Base-by-base conservation (phyloP, 2,113 vertebrate genomes). In the Gobiocypris rarus region DNA sequence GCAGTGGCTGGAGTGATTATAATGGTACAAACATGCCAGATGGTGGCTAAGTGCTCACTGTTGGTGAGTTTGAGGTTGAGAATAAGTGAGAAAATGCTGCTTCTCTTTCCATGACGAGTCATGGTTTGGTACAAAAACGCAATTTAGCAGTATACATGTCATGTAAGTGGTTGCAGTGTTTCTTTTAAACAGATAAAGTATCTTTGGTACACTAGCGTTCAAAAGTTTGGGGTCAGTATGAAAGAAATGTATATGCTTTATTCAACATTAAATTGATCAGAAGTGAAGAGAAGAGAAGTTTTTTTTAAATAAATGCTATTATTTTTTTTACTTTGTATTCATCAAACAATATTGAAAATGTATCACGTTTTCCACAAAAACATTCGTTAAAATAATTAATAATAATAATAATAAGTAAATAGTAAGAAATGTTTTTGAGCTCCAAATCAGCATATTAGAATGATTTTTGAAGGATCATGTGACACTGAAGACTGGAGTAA, bases 71-170 rank as follows among this genome's bases (percentile, higher is more conserved):
- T 45, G 15, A 22, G 34, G 15, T 34, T 34, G 45, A 24, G 24
- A 7, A 82, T 45, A 10, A 56, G 78, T 54, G 19, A 69, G 50
- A 34, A 52, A 9, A 69, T 69, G 28, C 17, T 54, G 63, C 26
- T 69, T 54, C 34, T 14, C 45, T 81, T 45, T 61, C 70, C 84
- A 75, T n/a, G 24, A 61, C 8, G 34, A 83, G 15, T 65, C 77
- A 69, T 43, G 34, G 50, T 58, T 7, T 31, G 38, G 28, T 71
- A 77, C 54, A 65, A 71, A 67, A 38, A 59, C 2, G 41, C 70
- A 43, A 45, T 17, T 10, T 45, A 13, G 58, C 24, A 63, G 14
- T 41, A 38, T 28, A 19, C 26, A 38, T 4, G 31, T 58, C 10
- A 48, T 45, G 38, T 65, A 28, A 10, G 38, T 31, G 9, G 38